Evolutionary conservation across 2,888 invertebrate species (phyloP), one percentile per base, ranked within the genome.

Genomic region (Colletes collaris): DNA sequence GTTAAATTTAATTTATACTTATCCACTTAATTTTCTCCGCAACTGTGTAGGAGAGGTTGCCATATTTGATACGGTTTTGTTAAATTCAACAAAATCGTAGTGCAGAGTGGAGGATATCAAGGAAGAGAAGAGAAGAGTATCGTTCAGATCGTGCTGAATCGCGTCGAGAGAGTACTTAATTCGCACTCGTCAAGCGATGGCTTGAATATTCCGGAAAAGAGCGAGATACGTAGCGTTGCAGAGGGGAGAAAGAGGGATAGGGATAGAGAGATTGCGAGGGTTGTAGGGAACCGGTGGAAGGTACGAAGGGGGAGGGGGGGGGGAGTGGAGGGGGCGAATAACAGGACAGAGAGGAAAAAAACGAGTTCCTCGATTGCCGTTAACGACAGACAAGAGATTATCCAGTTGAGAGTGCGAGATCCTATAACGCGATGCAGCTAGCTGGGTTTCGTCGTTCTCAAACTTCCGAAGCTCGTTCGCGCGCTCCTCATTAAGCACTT

Each of bases 311-410:
- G 4, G 3, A 2, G 27, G 63, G 37, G 66, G 73, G 27, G 19
- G 27, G 16, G 16, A 16, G 16, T 16, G 16, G 16, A 16, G 16
- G 16, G 16, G 52, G 53, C 27, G 62, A 4, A 13, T 62, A 55
- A 67, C 68, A 58, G 65, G 58, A 75, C 52, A 50, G 74, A 78
- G 82, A 65, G 67, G 70, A 62, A 74, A 68, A 58, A 60, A 79
- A 76, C 78, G 66, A 62, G 60, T 76, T 75, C 53, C 78, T 76
- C 73, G 73, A 85, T 79, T 85, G 81, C 62, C 65, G 68, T 83
- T 83, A 83, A 85, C 76, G 70, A 86, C 79, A 67, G 62, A 59
- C 55, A 65, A 68, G 83, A 78, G 74, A 79, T 82, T 73, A 81
- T 81, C 69, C 69, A 76, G 81, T 81, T 75, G 81, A 81, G 78